Evolutionary conservation across 2,113 vertebrate species (phyloP).

Genomic region (Probosciger aterrimus): DNA sequence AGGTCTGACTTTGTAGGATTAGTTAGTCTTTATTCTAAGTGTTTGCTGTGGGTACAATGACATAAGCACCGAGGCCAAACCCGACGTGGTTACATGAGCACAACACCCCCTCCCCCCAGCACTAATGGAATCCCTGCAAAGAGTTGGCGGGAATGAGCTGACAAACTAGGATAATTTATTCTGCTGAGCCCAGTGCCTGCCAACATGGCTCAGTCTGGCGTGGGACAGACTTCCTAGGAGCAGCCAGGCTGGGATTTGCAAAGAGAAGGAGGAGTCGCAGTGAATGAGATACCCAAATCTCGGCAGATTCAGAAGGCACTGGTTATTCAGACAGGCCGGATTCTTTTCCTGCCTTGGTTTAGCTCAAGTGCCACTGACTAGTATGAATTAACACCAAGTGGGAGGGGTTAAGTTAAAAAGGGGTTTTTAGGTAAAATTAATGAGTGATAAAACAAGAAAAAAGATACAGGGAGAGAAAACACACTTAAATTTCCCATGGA

Average conservation of each 20-base stretch:
- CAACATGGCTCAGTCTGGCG: constrained; percentile 40
- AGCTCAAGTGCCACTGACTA: background rate
- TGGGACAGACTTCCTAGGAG: constrained; percentile 40
- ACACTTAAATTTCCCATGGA: accelerated
- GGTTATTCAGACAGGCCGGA: background rate
- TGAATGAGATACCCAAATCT: background rate
- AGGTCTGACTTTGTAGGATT: background rate
- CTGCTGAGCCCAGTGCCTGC: constrained; percentile 37
- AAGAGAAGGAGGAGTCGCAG: background rate
- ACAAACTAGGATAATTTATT: constrained; percentile 34
- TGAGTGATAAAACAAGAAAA: background rate
- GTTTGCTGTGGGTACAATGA: background rate
- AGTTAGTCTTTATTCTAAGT: constrained; percentile 1
- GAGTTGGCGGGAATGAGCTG: background rate
- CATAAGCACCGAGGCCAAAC: background rate
- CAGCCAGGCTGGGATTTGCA: background rate
- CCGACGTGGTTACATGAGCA: background rate
- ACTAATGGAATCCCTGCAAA: background rate
- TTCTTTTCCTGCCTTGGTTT: background rate
- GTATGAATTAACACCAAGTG: background rate
- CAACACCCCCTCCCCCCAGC: background rate
- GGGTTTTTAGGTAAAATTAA: background rate
- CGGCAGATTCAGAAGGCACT: background rate
- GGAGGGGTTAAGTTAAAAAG: background rate
- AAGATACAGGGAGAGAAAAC: background rate